Evolutionary conservation across 92 coral and sea anemone species (phyloP).

Genomic region (Isaurus tuberculatus): DNA sequence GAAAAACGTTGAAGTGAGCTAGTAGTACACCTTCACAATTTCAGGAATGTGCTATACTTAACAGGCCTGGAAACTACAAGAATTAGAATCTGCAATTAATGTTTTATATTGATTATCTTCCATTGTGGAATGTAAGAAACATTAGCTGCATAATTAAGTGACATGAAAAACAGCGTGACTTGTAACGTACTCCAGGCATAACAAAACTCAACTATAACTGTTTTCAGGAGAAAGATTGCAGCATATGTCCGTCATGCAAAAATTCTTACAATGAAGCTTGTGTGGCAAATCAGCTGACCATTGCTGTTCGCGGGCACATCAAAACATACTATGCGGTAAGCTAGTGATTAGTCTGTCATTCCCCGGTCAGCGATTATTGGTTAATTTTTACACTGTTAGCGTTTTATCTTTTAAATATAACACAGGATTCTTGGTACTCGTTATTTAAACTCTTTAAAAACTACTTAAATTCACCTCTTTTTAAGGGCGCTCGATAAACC

Average conservation of each 20-base stretch:
- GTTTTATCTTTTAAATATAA: neutral
- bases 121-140: neutral
- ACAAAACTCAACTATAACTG: neutral
- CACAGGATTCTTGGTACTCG: neutral
- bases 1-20: too few relatives aligned
- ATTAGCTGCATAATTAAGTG: neutral
- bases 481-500: too few relatives aligned
- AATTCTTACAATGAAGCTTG: constrained; percentile 65
- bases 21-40: too few relatives aligned
- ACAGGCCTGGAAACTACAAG: too few relatives aligned
- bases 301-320: constrained; percentile 83
- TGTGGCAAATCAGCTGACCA: constrained; percentile 84
- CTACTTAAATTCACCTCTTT: too few relatives aligned
- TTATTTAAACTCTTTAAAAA: too few relatives aligned
- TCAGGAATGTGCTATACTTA: too few relatives aligned
- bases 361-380: neutral
- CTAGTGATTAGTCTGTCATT: neutral
- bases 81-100: too few relatives aligned
- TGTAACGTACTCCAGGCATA: neutral
- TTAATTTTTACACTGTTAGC: neutral
- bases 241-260: constrained; percentile 73
- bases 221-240: constrained; percentile 7
- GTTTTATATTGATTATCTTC: too few relatives aligned
- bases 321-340: constrained; percentile 86
- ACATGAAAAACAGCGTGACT: neutral